Base-by-base conservation (phyloP, 2,888 invertebrate genomes). In the Drosophila cracens region DNA sequence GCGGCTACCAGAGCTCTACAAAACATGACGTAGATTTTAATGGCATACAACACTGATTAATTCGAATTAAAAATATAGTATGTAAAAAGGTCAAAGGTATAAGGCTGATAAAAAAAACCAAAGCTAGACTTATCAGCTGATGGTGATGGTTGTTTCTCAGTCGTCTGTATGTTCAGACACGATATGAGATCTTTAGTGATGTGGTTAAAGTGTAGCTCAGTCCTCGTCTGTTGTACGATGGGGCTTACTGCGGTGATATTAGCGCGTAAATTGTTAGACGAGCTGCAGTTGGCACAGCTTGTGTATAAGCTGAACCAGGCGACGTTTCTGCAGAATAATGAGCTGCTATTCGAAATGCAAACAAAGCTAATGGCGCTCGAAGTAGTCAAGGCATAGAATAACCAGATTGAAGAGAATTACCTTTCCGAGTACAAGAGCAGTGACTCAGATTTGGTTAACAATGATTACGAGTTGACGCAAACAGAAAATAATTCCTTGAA, bases 301-400 rank as follows among this genome's bases (percentile, higher is more conserved):
- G 13, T 0, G 0, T 61, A 13, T 36, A 65, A 77, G 3, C 4
- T 83, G 29, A n/a, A 16, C 1, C 71, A 53, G n/a, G 81, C 77
- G 11, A 46, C 4, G 4, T 2, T 68, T 13, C 7, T 54, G 31
- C 5, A 21, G 0, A 38, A 13, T 2, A 43, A 54, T n/a, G 34
- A 36, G 0, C 43, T 81, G 11, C 71, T 76, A 16, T 70, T 81
- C n/a, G 74, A 81, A 68, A 83, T 81, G 76, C 8, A 61, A 21
- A 48, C 57, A 0, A 43, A 59, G 49, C 16, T 52, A 4, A 1
- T 25, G 8, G 81, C 78, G 4, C 7, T 38, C 13, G 51, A 68
- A 25, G 40, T 74, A 0, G 29, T 61, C 18, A 27, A 4, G 0
- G 38, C 71, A 8, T 81, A 70, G 74, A 43, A 52, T 0, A 2